Conservation (phyloP, 2,113 vertebrate genomes). For the Cyanocitta stelleri region DNA sequence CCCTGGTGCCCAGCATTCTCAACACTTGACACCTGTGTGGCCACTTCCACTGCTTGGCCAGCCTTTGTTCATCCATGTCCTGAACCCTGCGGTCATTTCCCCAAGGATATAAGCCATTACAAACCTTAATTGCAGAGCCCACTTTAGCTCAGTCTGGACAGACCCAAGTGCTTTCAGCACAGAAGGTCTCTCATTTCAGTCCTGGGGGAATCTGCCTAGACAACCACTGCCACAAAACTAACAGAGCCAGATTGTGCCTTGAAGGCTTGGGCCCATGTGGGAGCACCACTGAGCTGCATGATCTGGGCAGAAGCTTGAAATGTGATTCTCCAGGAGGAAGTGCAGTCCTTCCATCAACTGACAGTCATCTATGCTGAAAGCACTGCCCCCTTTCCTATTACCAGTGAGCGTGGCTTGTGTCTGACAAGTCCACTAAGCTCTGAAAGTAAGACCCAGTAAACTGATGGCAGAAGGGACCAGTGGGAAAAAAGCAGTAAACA, state of each 20-base stretch:
- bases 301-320: not conserved
- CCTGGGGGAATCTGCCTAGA: not conserved
- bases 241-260: not conserved
- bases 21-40: not conserved
- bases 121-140: not conserved
- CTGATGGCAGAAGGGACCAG: not conserved
- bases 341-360: not conserved
- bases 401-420: not conserved
- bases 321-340: not conserved
- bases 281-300: not conserved
- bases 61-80: not conserved
- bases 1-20: not conserved
- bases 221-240: not conserved
- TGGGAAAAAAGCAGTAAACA: not conserved
- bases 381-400: not conserved
- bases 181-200: not conserved
- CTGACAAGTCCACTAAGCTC: not conserved
- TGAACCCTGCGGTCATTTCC: not conserved
- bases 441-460: not conserved
- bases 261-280: not conserved
- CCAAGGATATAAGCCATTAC: not conserved
- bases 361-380: not conserved
- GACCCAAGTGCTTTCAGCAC: not conserved
- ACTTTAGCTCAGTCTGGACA: not conserved
- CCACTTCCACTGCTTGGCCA: not conserved